A percentile compares a stretch with the other conserved stretches of the same genome.
Conservation (phyloP, 2,113 vertebrate genomes). For the Aspiorhynchus laticeps region DNA sequence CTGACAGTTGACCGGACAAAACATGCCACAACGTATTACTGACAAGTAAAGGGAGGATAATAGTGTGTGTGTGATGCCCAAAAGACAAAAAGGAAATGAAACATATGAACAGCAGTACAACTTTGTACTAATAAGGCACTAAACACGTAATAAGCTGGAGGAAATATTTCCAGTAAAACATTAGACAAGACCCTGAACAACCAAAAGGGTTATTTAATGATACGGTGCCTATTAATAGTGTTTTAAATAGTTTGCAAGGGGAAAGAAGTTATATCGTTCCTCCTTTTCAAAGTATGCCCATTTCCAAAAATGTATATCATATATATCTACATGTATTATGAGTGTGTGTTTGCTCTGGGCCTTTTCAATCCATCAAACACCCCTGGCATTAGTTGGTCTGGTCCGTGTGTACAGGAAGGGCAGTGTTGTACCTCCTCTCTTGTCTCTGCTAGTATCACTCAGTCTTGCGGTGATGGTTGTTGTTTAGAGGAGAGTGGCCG, state of each 20-base stretch:
- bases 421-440: slow-evolving; percentile 28
- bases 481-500: slow-evolving; percentile 81
- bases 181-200: background rate
- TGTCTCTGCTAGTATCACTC: slow-evolving; percentile 63
- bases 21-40: background rate
- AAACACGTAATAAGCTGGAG: slow-evolving; percentile 41
- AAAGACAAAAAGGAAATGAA: slow-evolving; percentile 5
- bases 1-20: background rate
- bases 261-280: background rate
- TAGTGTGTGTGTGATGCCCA: background rate
- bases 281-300: background rate
- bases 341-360: slow-evolving; percentile 22
- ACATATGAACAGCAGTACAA: background rate
- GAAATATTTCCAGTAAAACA: slow-evolving; percentile 7
- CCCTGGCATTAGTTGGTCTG: slow-evolving; percentile 35
- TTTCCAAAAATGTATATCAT: background rate
- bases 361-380: slow-evolving; percentile 7
- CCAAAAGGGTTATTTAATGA: slow-evolving; percentile 2
- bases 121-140: slow-evolving; percentile 45
- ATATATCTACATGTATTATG: background rate
- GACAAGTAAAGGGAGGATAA: background rate
- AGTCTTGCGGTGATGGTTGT: slow-evolving; percentile 83
- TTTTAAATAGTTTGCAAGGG: background rate
- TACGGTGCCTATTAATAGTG: slow-evolving; percentile 6
- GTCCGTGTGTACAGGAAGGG: background rate